Percentiles rank a stretch among this genome's conserved stretches.
phyloP scores from a whole-genome alignment of 2,888 invertebrate species.

The Drosophila nr. fundita region DNA sequence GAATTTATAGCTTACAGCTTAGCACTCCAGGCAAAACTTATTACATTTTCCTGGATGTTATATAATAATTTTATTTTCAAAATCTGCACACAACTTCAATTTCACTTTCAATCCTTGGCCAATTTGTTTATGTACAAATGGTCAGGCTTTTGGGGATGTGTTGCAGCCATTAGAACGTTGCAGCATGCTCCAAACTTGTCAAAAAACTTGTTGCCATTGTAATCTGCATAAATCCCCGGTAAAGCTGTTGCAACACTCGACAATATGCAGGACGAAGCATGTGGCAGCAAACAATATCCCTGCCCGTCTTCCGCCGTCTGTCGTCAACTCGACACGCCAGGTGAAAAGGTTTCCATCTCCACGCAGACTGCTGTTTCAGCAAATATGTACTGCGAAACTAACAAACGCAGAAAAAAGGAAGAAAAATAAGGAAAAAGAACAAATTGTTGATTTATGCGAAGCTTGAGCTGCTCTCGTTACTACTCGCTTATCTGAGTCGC shows the following conservation, averaged over 20 bases:
- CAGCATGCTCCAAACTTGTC: conserved; percentile 24
- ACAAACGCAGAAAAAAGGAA: conserved; percentile 5
- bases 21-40: neutral
- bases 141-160: neutral
- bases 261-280: conserved; percentile 36
- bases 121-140: neutral
- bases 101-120: neutral
- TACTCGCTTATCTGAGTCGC: conserved; percentile 6
- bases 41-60: neutral
- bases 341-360: conserved; percentile 12
- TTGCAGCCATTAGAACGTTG: conserved; percentile 10
- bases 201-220: conserved; percentile 55
- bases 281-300: conserved; percentile 28
- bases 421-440: neutral
- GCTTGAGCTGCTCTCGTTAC: neutral
- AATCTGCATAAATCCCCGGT: conserved; percentile 67
- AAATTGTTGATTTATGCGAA: conserved; percentile 28
- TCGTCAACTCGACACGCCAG: conserved; percentile 8
- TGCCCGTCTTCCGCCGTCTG: too few relatives aligned
- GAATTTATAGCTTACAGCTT: neutral
- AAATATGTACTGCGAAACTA: conserved; percentile 32
- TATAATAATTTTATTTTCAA: neutral
- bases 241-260: conserved; percentile 55
- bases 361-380: conserved; percentile 15
- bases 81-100: neutral